Conservation (phyloP, 2,797 vertebrate species). For the Tangara arthus region DNA sequence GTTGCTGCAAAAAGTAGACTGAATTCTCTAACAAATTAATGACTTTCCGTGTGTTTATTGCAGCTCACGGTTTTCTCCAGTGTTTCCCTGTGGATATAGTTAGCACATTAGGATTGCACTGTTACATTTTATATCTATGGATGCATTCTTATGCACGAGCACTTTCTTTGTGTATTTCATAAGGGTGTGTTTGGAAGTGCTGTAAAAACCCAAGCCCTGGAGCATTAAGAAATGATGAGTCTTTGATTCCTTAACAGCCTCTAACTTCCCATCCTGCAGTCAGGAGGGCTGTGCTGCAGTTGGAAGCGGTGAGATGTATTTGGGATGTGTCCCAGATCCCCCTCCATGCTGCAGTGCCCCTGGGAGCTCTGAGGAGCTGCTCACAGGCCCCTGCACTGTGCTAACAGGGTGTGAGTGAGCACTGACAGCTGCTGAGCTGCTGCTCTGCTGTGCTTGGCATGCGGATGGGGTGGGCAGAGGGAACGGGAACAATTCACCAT, state of each 20-base stretch:
- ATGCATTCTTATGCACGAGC: not conserved
- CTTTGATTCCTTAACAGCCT: not conserved
- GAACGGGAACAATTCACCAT: rapidly evolving
- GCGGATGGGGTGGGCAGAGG: not conserved
- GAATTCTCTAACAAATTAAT: not conserved
- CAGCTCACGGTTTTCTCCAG: not conserved
- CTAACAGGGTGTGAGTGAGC: not conserved
- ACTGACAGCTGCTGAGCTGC: rapidly evolving
- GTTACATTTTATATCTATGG: not conserved
- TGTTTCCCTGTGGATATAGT: slow-evolving; percentile 1
- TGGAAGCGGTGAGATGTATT: not conserved
- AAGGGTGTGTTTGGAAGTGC: not conserved
- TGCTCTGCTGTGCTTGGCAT: not conserved
- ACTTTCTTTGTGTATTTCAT: not conserved
- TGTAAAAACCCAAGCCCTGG: not conserved
- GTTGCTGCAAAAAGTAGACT: not conserved
- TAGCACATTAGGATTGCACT: not conserved
- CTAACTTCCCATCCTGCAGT: not conserved
- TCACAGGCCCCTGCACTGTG: not conserved
- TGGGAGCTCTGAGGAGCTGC: not conserved
- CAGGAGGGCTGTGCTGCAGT: not conserved
- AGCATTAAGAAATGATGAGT: not conserved
- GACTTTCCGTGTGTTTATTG: not conserved
- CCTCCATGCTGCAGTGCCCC: not conserved
- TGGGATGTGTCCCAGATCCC: not conserved